Base-by-base conservation (phyloP, 2,888 invertebrate species). In the Siphlonurus alternatus region DNA sequence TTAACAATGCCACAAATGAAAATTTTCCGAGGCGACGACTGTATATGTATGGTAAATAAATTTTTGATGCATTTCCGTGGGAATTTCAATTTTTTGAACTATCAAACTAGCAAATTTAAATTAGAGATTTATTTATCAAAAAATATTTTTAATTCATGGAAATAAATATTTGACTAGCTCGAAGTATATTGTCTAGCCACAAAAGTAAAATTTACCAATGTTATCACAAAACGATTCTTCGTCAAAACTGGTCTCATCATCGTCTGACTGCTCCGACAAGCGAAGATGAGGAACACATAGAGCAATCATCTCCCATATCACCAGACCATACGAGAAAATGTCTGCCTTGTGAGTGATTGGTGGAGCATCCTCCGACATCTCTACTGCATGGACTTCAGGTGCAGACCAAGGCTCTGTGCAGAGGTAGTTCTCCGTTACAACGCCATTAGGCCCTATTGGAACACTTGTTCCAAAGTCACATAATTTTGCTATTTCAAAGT, bases 381-480 rank as follows among this genome's bases (percentile, higher is more conserved):
- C 7, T 20, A 10, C 5, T 7, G 22, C n/a, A 22, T 22, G 19
- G 56, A 56, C 74, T 79, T 93, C 93, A 0, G 90, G 89, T 0
- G 90, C 84, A 69, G 82, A 83, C 92, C 92, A 93, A 18, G 85
- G 79, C 69, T 81, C 79, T 0, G 92, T 91, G 3, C 91, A 91
- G 69, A 83, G 79, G 75, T 89, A 92, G 18, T 76, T 75, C 66
- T 81, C 77, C 69, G 85, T 81, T 23, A 88, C 72, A 1, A 78
- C 74, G 0, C 86, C 86, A 70, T 83, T 79, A 66, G 83, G 78
- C 60, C 83, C 83, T 1, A 91, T 73, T 0, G 86, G 86, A 66
- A 90, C 70, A 23, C 86, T 84, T n/a, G 89, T 89, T 2, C 91
- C 91, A 73, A 92, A 92, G 75, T 92, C 91, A 70, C 92, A 90